These are phyloP conservation scores for Andricus quercusramuli DNA, from an alignment of 2,888 invertebrate species.

Conservation along the genomic window DNA sequence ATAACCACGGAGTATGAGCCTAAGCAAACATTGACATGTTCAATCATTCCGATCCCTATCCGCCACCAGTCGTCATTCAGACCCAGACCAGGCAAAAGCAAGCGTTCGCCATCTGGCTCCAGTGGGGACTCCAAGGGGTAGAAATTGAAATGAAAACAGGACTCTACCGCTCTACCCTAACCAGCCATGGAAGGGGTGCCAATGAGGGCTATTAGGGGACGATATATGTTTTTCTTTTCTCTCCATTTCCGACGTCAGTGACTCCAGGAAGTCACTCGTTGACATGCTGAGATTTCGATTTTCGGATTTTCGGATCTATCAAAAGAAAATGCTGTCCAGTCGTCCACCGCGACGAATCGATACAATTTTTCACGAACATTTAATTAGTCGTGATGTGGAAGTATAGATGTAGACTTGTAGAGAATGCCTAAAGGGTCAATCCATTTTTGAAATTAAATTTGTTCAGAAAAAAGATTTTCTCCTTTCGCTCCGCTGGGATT, in stretches of 20 bases:
- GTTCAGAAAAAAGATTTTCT: no score
- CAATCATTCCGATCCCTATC: conserved; percentile 73
- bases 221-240: conserved; percentile 76
- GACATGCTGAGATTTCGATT: conserved; percentile 18
- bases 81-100: conserved; percentile 53
- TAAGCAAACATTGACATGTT: conserved; percentile 78
- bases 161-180: conserved; percentile 62
- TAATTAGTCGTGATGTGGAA: no score
- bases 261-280: conserved; percentile 39
- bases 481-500: no score
- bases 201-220: conserved; percentile 78
- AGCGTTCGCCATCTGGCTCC: conserved; percentile 73
- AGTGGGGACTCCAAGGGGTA: conserved; percentile 68
- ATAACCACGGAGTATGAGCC: conserved; percentile 64
- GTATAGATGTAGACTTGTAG: no score
- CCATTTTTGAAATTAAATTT: no score
- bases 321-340: neutral
- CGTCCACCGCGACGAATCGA: no score
- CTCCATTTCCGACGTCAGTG: conserved; percentile 52
- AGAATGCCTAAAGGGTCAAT: no score
- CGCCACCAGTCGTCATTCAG: conserved; percentile 49
- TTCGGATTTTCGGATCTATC: neutral
- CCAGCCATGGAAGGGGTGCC: conserved; percentile 70
- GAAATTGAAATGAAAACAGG: conserved; percentile 78
- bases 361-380: no score